Evolutionary conservation across 1,140 invertebrate species (phyloP).

Genomic region (Sitobion miscanthi): DNA sequence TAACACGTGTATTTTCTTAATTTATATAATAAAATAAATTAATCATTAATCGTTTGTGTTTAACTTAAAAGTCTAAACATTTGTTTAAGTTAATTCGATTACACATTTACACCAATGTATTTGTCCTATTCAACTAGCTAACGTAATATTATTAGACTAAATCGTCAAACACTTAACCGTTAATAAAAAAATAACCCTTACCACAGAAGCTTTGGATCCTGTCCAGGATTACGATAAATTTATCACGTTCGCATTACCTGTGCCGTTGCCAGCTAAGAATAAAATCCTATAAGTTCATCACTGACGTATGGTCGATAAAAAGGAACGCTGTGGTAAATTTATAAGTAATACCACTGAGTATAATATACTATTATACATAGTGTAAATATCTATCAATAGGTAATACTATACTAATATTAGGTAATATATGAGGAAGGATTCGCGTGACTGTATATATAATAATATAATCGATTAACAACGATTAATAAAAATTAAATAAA

Average conservation of each 20-base stretch:
- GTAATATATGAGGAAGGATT: background rate
- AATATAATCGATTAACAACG: background rate
- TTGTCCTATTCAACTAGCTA: slow-evolving; percentile 6
- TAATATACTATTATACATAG: background rate
- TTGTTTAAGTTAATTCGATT: slow-evolving; percentile 22
- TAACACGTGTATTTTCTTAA: background rate
- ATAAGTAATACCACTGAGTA: slow-evolving; percentile 28
- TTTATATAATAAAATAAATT: background rate
- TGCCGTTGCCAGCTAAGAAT: slow-evolving; percentile 35
- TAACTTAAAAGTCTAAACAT: background rate
- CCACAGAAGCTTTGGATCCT: slow-evolving; percentile 28
- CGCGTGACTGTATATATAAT: background rate
- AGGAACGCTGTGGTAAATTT: background rate
- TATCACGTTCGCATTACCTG: slow-evolving; percentile 48
- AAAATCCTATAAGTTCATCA: slow-evolving; percentile 33
- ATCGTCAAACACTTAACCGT: slow-evolving; percentile 21
- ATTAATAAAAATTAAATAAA: background rate
- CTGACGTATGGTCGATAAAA: slow-evolving; percentile 41
- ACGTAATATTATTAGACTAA: slow-evolving; percentile 39
- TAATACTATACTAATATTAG: background rate
- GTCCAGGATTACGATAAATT: slow-evolving; percentile 54
- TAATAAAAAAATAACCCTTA: slow-evolving; percentile 38
- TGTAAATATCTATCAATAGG: background rate
- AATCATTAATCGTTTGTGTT: background rate
- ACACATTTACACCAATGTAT: background rate